Percentiles rank a stretch among this genome's conserved stretches.
Conservation (phyloP, 2,797 vertebrate species). For the Mustela erminea region DNA sequence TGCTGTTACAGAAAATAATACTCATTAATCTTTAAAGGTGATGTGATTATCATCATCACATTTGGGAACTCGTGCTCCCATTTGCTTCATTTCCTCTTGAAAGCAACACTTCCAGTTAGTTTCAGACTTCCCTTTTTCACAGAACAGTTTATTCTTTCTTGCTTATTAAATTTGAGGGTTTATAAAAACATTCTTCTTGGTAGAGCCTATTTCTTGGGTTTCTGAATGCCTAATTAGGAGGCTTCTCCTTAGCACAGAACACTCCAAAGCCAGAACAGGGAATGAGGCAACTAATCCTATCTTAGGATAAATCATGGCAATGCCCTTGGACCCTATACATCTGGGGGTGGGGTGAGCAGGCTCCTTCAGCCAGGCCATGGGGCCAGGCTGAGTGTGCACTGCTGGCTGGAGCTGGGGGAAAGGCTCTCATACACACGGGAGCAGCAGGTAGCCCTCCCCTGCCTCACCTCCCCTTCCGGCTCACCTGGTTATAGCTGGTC, state of each 20-base stretch:
- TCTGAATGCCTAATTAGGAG: not conserved
- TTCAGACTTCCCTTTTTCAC: not conserved
- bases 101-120: conserved; percentile 34
- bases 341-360: not conserved
- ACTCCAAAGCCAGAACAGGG: not conserved
- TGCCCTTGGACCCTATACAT: not conserved
- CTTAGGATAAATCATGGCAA: not conserved
- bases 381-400: not conserved
- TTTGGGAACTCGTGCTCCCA: not conserved
- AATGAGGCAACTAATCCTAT: not conserved
- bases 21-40: conserved; percentile 64
- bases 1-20: conserved; percentile 50
- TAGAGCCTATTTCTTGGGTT: not conserved
- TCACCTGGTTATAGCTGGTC: not conserved
- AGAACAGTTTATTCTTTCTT: conserved; percentile 58
- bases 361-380: not conserved
- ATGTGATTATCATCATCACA: conserved; percentile 24
- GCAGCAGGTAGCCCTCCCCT: not conserved
- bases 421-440: not conserved
- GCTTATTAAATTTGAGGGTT: conserved; percentile 51
- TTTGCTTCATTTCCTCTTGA: conserved; percentile 57
- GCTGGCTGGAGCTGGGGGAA: not conserved
- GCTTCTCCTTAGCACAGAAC: not conserved
- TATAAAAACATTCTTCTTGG: not conserved
- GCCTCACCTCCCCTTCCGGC: not conserved